A percentile compares a stretch with the other conserved stretches of the same genome.
These are phyloP conservation scores for Melanargia galathea DNA, from an alignment of 2,888 invertebrate species.

Conservation along the genomic window DNA sequence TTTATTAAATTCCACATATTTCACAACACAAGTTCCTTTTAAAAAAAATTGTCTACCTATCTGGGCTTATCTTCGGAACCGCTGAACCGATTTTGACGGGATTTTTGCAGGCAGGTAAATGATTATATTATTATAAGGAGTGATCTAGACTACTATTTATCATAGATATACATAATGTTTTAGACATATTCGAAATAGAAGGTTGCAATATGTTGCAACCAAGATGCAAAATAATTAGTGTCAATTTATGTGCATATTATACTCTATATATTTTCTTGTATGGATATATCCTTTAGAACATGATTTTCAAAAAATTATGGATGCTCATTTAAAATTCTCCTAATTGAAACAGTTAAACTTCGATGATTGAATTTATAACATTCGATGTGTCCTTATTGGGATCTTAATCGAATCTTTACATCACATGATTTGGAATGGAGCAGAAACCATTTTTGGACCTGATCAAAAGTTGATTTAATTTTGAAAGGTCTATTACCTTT, in stretches of 20 bases:
- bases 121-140: too few relatives aligned
- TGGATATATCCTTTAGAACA: slow-evolving; percentile 3
- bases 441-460: background rate
- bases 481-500: too few relatives aligned
- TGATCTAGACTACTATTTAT: too few relatives aligned
- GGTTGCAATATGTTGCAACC: background rate
- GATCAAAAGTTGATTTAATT: too few relatives aligned
- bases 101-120: too few relatives aligned
- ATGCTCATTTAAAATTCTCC: background rate
- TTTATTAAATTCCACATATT: too few relatives aligned
- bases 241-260: background rate
- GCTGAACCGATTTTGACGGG: too few relatives aligned
- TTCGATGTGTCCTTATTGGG: background rate
- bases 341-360: background rate
- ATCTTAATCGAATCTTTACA: background rate
- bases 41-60: too few relatives aligned
- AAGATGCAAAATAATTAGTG: background rate
- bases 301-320: slow-evolving; percentile 3
- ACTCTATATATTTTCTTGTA: background rate
- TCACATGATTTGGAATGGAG: background rate
- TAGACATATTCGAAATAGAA: too few relatives aligned
- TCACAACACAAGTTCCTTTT: too few relatives aligned
- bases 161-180: too few relatives aligned
- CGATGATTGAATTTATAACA: background rate
- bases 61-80: too few relatives aligned